Evolutionary conservation across 2,888 invertebrate genomes (phyloP).

Genomic region (Hoplodrina ambigua): DNA sequence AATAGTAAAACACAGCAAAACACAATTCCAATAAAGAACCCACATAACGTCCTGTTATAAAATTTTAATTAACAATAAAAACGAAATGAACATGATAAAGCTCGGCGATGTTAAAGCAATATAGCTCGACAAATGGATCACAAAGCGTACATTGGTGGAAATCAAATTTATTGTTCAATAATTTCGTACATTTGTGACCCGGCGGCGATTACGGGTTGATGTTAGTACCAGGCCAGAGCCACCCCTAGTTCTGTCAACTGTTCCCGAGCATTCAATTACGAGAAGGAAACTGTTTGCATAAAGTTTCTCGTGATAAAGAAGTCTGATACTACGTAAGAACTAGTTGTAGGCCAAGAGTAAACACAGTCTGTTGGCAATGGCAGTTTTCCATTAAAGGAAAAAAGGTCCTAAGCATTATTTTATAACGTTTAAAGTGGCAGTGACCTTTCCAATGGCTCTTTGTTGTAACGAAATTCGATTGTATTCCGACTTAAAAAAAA

Average conservation of each 20-base stretch:
- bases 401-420: too few species aligned
- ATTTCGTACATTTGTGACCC: constrained; percentile 37
- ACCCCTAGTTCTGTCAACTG: not conserved
- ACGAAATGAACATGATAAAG: constrained; percentile 34
- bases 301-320: constrained; percentile 42
- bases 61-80: constrained; percentile 42
- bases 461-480: too few species aligned
- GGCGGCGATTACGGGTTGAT: constrained; percentile 16
- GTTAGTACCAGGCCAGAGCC: not conserved
- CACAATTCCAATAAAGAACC: constrained; percentile 14
- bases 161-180: constrained; percentile 53
- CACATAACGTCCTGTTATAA: constrained; percentile 25
- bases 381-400: not conserved
- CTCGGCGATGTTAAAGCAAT: constrained; percentile 39
- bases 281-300: constrained; percentile 39
- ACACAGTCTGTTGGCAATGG: not conserved
- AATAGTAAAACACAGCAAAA: constrained; percentile 10
- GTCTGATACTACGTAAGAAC: constrained; percentile 16
- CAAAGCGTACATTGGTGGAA: constrained; percentile 36
- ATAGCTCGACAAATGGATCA: constrained; percentile 44
- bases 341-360: constrained; percentile 1
- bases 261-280: constrained; percentile 47
- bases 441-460: too few species aligned
- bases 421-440: too few species aligned
- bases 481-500: too few species aligned